Evolutionary conservation across 2,888 invertebrate genomes (phyloP).

Genomic region (Pherbina coryleti): DNA sequence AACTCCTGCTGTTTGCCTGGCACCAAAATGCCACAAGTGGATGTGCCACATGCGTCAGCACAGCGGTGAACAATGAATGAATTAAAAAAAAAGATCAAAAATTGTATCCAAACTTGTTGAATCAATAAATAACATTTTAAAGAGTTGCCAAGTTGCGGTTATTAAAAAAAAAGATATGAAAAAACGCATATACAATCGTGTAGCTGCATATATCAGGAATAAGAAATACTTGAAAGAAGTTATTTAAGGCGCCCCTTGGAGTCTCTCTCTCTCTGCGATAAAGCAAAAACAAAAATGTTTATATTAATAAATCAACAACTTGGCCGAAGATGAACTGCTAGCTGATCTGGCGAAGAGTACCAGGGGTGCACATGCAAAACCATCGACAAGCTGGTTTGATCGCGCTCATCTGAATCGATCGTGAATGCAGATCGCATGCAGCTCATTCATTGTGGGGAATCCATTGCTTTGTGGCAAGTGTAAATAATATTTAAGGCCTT

Average conservation of each 20-base stretch:
- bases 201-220: conserved; percentile 33
- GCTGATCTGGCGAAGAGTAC: not conserved
- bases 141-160: not conserved
- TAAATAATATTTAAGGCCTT: conserved; percentile 30
- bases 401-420: not conserved
- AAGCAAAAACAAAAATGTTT: not conserved
- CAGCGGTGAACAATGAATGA: not conserved
- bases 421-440: conserved; percentile 19
- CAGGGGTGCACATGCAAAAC: not conserved
- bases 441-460: conserved; percentile 16
- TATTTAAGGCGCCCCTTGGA: conserved; percentile 50
- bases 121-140: conserved; percentile 33
- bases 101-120: conserved; percentile 22
- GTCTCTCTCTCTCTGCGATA: not conserved
- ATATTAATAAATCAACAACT: not conserved
- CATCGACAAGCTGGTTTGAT: not conserved
- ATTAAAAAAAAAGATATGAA: not conserved
- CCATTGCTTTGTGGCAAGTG: conserved; percentile 20
- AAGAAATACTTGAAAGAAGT: conserved; percentile 43
- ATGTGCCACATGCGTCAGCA: not conserved
- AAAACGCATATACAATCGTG: conserved; percentile 6
- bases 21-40: conserved; percentile 17
- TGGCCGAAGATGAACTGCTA: not conserved
- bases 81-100: not conserved
- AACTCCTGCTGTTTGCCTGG: conserved; percentile 15